These are phyloP conservation scores for Sarcoramphus papa DNA, from an alignment of 2,797 vertebrate genomes.

Conservation along the genomic window DNA sequence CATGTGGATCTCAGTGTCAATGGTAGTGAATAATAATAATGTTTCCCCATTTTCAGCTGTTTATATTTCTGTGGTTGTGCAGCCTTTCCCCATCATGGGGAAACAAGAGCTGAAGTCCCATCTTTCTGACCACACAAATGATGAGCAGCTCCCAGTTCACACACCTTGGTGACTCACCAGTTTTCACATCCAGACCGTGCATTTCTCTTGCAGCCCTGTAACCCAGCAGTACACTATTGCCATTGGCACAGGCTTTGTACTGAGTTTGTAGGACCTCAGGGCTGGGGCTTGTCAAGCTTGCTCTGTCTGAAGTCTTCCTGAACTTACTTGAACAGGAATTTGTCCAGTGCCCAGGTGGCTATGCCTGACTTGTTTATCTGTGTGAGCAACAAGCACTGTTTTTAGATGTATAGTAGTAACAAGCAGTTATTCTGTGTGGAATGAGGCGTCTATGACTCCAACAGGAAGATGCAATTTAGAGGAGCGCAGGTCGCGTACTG, in stretches of 20 bases:
- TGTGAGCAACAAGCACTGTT: not conserved
- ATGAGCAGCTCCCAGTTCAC: not conserved
- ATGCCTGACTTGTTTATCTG: not conserved
- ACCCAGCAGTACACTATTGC: not conserved
- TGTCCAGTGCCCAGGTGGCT: not conserved
- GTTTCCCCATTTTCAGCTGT: not conserved
- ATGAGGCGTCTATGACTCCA: not conserved
- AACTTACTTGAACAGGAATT: not conserved
- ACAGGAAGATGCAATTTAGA: not conserved
- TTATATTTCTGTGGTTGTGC: not conserved
- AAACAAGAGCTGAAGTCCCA: not conserved
- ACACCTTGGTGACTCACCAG: no score
- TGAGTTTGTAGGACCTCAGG: not conserved
- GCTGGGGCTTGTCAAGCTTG: not conserved
- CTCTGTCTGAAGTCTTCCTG: not conserved
- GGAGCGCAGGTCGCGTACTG: not conserved
- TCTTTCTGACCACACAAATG: not conserved
- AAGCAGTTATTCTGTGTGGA: not conserved
- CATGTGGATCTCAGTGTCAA: not conserved
- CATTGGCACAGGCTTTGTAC: not conserved
- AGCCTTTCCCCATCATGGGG: not conserved
- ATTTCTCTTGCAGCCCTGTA: not conserved
- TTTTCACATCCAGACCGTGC: no score
- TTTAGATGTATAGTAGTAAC: not conserved
- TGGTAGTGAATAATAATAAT: not conserved